These are phyloP conservation scores for Macropodus opercularis DNA, from an alignment of 2,797 vertebrate species.

Conservation along the genomic window DNA sequence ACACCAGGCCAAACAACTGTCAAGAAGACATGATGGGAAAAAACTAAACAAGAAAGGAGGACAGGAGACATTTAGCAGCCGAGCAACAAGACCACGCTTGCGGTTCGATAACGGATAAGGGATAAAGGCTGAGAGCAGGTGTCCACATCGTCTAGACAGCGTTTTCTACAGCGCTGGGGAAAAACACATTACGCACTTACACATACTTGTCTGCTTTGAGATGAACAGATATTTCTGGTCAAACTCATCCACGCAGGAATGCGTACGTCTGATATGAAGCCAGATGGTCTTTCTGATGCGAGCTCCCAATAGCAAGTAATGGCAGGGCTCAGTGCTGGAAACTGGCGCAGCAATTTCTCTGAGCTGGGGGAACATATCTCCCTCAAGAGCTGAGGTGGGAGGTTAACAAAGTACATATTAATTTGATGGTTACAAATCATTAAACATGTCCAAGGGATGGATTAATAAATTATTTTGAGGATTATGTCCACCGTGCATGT, in stretches of 20 bases:
- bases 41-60: not conserved
- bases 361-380: not conserved
- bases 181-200: conserved; percentile 2
- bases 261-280: conserved; percentile 41
- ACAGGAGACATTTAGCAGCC: conserved; percentile 11
- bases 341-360: conserved; percentile 9
- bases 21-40: not conserved
- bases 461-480: conserved; percentile 24
- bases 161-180: not conserved
- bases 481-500: conserved; percentile 15
- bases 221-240: conserved; percentile 37
- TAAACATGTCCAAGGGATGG: conserved; percentile 3
- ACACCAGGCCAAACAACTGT: not conserved
- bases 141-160: conserved; percentile 10
- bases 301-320: conserved; percentile 27
- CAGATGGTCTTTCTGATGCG: conserved; percentile 39
- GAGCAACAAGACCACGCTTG: conserved; percentile 14
- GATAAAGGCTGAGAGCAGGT: conserved; percentile 26
- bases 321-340: conserved; percentile 8
- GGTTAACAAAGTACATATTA: conserved; percentile 7
- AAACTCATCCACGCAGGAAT: conserved; percentile 19
- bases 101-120: conserved; percentile 23
- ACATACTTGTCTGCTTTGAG: conserved; percentile 18
- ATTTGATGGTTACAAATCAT: conserved; percentile 9
- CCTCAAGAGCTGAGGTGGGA: conserved; percentile 11